Base-by-base conservation (phyloP, 2,113 vertebrate species). In the Mystacornis crossleyi region DNA sequence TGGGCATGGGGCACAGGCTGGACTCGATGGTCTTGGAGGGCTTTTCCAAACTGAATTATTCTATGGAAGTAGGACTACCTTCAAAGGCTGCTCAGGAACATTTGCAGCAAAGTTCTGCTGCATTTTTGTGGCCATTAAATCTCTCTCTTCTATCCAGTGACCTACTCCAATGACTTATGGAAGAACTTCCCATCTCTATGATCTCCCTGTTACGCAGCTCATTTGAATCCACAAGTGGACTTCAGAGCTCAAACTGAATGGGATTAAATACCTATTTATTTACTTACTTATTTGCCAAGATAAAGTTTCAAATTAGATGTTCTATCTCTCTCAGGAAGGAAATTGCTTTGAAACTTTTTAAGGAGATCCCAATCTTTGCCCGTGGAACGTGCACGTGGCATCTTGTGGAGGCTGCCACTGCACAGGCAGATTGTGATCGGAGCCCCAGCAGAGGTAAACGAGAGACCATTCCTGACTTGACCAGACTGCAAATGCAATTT, bases 41-140 rank as follows among this genome's bases (percentile, higher is more conserved):
- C 16, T 60, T 67, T 74, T 47, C 40, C 47, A 75, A 23, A 9
- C 25, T 54, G 25, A 61, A 28, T 34, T 25, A 26, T 9, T 47
- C 29, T 3, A 0, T 6, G 54, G 40, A 47, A 87, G 18, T 0
- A 45, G 12, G 1, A 14, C 8, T 78, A 33, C 36, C 15, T 78
- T 42, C 55, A 50, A 62, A 54, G 26, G 36, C 8, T 36, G 25
- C 19, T 69, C 36, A 40, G n/a, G 16, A 74, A 43, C n/a, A 24
- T 29, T 3, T 26, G 18, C 9, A 61, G n/a, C 13, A n/a, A 42
- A 50, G 17, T 77, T 80, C 25, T 73, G 40, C 11, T 43, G 34
- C 31, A 34, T 88, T 61, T 61, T 29, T 54, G 26, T 74, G 60
- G 51, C 26, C 60, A 34, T 10, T 24, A 29, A 69, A 72, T 25